Conservation (phyloP, 2,113 vertebrate species). For the Thryonomys swinderianus region DNA sequence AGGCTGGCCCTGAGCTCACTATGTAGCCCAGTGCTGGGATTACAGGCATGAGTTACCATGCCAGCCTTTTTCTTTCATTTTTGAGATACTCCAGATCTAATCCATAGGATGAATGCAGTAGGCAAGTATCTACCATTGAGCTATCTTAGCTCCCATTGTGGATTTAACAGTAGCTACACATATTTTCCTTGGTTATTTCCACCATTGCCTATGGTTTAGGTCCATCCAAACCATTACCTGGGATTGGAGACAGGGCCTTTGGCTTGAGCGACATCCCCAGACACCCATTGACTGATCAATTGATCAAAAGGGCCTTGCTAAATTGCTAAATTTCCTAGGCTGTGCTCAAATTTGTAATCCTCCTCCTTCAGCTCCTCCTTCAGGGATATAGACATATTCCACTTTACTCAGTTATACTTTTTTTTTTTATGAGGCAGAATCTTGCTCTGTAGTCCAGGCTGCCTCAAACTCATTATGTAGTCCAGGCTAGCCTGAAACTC, state of each 20-base stretch:
- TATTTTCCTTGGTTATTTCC: background rate
- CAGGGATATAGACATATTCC: background rate
- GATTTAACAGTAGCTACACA: background rate
- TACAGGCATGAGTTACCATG: too few relatives aligned
- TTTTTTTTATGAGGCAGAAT: too few relatives aligned
- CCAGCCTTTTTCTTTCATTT: background rate
- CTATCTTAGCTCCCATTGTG: background rate
- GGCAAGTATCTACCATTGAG: background rate
- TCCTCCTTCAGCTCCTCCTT: background rate
- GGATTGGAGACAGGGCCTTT: background rate
- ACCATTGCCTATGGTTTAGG: background rate
- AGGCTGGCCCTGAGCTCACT: too few relatives aligned
- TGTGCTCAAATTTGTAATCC: background rate
- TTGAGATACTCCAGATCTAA: background rate
- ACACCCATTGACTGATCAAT: background rate
- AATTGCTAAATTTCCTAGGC: background rate
- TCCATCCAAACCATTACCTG: background rate
- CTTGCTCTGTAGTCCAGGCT: too few relatives aligned
- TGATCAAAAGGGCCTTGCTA: background rate
- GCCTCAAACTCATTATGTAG: too few relatives aligned
- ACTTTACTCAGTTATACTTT: background rate
- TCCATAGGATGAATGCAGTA: background rate
- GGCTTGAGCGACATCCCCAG: background rate
- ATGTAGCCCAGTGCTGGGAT: too few relatives aligned
- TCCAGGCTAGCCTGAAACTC: too few relatives aligned